Evolutionary conservation across 1,140 invertebrate genomes (phyloP).

Genomic region (Helicoverpa zea): DNA sequence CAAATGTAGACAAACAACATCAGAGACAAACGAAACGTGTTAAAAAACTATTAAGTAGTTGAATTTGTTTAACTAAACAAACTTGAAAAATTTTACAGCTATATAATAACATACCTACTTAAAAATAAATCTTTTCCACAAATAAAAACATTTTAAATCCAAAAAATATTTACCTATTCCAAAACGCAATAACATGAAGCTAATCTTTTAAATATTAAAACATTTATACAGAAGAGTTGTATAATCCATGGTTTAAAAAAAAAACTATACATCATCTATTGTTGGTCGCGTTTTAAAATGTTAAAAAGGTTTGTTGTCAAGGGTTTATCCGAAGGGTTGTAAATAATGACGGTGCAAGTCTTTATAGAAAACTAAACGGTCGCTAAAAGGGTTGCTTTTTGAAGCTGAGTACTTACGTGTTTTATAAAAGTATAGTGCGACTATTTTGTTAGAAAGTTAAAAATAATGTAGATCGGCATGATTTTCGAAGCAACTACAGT

Average conservation of each 20-base stretch:
- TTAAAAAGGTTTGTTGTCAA: conserved; percentile 84
- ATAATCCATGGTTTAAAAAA: conserved; percentile 71
- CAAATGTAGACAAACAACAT: too few species aligned
- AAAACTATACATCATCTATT: conserved; percentile 78
- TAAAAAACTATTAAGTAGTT: too few species aligned
- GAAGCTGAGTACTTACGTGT: conserved; percentile 15
- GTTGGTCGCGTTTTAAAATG: conserved; percentile 82
- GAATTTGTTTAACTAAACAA: background rate
- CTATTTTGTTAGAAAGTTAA: background rate
- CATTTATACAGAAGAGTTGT: conserved; percentile 74
- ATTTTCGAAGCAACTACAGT: too few species aligned
- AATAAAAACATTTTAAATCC: conserved; percentile 70
- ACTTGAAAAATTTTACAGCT: background rate
- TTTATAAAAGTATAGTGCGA: background rate
- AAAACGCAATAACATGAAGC: conserved; percentile 74
- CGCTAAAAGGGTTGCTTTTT: conserved; percentile 63
- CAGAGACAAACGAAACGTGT: too few species aligned
- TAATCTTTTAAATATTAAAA: conserved; percentile 86
- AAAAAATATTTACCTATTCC: conserved; percentile 78
- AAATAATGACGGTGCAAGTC: conserved; percentile 84
- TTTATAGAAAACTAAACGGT: conserved; percentile 80
- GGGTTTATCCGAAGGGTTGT: conserved; percentile 81
- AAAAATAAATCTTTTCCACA: conserved; percentile 60
- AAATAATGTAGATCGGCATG: background rate
- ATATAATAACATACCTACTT: conserved; percentile 13